Evolutionary conservation across 2,888 invertebrate genomes (phyloP).

Genomic region (Rhorus exstirpatorius): DNA sequence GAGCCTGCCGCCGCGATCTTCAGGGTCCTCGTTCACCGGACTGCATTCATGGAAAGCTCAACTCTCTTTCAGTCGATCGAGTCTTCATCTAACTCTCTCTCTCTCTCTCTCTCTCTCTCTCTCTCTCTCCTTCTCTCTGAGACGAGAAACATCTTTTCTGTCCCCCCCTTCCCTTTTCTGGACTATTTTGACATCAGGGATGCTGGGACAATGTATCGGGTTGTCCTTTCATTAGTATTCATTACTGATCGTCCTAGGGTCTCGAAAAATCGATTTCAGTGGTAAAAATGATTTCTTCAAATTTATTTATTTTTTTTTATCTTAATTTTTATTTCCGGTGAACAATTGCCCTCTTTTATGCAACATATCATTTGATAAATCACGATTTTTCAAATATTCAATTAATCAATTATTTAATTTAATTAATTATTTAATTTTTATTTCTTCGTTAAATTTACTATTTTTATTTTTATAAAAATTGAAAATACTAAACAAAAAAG

Average conservation of each 20-base stretch:
- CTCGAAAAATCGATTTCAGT: not conserved
- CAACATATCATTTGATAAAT: not conserved
- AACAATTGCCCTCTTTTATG: too few relatives aligned
- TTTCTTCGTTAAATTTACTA: too few relatives aligned
- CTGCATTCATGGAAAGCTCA: conserved; percentile 71
- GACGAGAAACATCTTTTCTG: conserved; percentile 1
- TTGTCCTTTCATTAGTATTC: too few relatives aligned
- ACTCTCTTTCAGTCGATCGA: conserved; percentile 54
- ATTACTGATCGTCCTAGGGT: not conserved
- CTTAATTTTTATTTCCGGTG: too few relatives aligned
- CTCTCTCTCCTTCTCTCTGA: conserved; percentile 1
- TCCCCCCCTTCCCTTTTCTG: not conserved
- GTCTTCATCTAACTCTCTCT: conserved; percentile 35
- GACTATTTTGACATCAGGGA: conserved; percentile 23
- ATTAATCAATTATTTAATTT: not conserved
- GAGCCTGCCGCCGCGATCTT: conserved; percentile 69
- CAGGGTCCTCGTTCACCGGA: conserved; percentile 55
- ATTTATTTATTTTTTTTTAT: not conserved
- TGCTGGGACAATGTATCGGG: conserved; percentile 25
- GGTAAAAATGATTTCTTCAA: not conserved
- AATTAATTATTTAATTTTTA: too few relatives aligned
- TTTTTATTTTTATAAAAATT: not conserved
- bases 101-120: not conserved
- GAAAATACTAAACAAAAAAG: not conserved
- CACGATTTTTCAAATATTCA: not conserved